These are phyloP conservation scores for Umimayanthus kanabou DNA, from an alignment of 92 coral and sea anemone genomes.

Conservation along the genomic window DNA sequence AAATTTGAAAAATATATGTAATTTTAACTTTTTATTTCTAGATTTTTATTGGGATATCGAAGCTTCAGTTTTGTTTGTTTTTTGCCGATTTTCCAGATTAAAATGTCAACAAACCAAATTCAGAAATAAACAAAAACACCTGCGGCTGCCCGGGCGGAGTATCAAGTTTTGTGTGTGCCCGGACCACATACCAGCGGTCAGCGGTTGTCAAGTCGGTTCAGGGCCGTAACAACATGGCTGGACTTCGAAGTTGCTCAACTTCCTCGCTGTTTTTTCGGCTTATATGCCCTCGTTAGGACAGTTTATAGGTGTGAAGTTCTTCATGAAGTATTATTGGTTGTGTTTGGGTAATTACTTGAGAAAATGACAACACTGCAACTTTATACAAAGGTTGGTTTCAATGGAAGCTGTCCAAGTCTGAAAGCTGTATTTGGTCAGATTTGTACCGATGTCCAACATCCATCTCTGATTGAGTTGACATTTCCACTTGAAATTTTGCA, in stretches of 20 bases:
- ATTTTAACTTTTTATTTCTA: no score
- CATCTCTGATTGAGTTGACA: slow-evolving; percentile 16
- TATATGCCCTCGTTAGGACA: slow-evolving; percentile 14
- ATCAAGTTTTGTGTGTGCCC: not conserved
- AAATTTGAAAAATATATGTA: no score
- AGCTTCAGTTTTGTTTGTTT: no score
- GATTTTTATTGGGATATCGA: no score
- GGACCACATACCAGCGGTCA: slow-evolving; percentile 10
- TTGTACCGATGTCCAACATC: not conserved
- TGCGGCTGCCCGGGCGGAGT: not conserved
- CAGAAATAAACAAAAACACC: no score
- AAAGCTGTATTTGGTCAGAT: slow-evolving; percentile 21
- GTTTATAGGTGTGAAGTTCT: slow-evolving; percentile 8
- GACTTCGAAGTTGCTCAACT: not conserved
- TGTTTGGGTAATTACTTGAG: slow-evolving; percentile 6
- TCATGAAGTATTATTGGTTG: not conserved
- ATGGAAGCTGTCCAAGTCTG: slow-evolving; percentile 15
- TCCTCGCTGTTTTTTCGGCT: not conserved
- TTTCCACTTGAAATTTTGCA: slow-evolving; percentile 47
- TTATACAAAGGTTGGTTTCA: slow-evolving; percentile 79
- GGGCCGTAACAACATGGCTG: slow-evolving; percentile 19
- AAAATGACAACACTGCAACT: slow-evolving; percentile 88
- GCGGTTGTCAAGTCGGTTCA: not conserved
- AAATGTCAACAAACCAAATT: not conserved
- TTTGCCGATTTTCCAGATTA: not conserved